Percentiles rank a stretch among this genome's conserved stretches.
These are phyloP conservation scores for Drosophila paulistorum DNA, from an alignment of 1,140 invertebrate species.

Conservation along the genomic window DNA sequence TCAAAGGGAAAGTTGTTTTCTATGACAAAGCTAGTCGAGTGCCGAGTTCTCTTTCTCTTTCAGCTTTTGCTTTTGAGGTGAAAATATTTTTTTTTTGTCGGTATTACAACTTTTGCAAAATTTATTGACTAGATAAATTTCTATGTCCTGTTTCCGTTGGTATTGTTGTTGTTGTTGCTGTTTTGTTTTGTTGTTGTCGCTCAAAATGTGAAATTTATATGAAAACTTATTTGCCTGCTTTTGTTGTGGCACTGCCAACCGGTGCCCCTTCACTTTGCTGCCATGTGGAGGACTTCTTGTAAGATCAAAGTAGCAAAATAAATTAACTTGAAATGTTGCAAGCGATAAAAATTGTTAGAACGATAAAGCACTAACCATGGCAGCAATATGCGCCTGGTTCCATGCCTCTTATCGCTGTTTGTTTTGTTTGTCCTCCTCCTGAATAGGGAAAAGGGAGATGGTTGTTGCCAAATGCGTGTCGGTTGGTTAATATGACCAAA, in stretches of 20 bases:
- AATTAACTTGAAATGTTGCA: constrained; percentile 65
- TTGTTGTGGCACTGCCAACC: neutral
- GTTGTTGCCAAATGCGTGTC: constrained; percentile 33
- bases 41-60: constrained; percentile 6
- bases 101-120: constrained; percentile 54
- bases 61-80: constrained; percentile 26
- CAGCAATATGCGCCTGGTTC: constrained; percentile 33
- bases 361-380: constrained; percentile 54
- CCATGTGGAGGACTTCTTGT: neutral
- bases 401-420: constrained; percentile 52
- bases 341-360: constrained; percentile 47
- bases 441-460: neutral
- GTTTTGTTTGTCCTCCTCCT: neutral
- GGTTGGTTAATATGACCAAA: constrained; percentile 7
- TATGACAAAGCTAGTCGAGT: constrained; percentile 8
- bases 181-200: constrained; percentile 39
- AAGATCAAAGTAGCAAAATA: constrained; percentile 70
- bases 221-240: constrained; percentile 56
- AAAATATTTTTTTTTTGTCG: constrained; percentile 28
- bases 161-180: neutral
- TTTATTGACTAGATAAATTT: constrained; percentile 72
- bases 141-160: constrained; percentile 17
- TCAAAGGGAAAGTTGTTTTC: constrained; percentile 2
- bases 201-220: constrained; percentile 70
- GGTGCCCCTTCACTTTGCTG: neutral